A percentile compares a stretch with the other conserved stretches of the same genome.
Conservation (phyloP, 1,140 invertebrate species). For the Microvelia longipes region DNA sequence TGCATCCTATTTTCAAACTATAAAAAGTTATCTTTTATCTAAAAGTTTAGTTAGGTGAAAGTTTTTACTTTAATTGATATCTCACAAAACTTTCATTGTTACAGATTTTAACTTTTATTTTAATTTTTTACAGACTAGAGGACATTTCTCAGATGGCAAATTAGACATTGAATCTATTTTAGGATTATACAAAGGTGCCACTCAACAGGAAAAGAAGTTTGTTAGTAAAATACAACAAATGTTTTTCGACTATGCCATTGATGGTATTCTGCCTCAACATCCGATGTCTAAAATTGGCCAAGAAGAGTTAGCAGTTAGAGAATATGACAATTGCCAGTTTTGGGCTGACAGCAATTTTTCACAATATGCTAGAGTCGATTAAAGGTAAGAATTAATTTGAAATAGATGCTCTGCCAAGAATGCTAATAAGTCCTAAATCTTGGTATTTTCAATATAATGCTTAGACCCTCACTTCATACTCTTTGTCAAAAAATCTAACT, state of each 20-base stretch:
- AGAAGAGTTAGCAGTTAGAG: background rate
- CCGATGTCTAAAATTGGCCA: background rate
- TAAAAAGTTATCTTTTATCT: too few species aligned
- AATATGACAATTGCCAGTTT: background rate
- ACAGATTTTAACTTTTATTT: too few species aligned
- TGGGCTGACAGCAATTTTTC: background rate
- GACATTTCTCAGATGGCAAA: background rate
- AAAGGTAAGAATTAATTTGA: background rate
- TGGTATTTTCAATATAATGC: too few species aligned
- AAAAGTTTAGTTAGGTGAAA: too few species aligned
- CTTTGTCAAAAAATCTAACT: too few species aligned
- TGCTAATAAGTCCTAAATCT: too few species aligned
- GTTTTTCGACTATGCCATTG: background rate
- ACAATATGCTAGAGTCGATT: background rate
- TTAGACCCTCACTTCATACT: too few species aligned
- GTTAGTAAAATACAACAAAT: background rate
- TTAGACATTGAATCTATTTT: background rate
- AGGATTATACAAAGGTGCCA: background rate
- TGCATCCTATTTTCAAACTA: too few species aligned
- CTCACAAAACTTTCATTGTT: too few species aligned
- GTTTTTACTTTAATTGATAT: too few species aligned
- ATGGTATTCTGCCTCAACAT: background rate
- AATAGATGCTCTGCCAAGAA: too few species aligned
- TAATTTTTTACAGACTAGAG: background rate
- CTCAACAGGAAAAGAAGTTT: background rate